Base-by-base conservation (phyloP, 2,113 vertebrate genomes). In the Hippolais icterina region DNA sequence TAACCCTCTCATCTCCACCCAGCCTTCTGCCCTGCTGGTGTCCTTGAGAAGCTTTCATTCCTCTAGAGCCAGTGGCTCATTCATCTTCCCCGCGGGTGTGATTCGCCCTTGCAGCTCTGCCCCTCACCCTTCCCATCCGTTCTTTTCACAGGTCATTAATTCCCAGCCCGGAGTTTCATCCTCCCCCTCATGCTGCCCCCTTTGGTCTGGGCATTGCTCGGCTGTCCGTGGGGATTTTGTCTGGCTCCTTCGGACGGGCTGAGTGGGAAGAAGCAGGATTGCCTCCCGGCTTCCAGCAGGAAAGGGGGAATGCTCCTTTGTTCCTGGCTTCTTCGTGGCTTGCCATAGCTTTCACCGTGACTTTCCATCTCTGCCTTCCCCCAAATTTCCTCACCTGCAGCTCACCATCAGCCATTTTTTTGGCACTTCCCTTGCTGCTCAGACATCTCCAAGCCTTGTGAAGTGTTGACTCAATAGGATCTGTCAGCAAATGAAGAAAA, bases 31-130 rank as follows among this genome's bases (percentile, higher is more conserved):
- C 53, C 60, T 1, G 2, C 70, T 7, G 20, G 8, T 19, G 74
- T 11, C 72, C 88, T 92, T 88, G 90, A 33, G 59, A 33, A 94
- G 60, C 35, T 2, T 0, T 7, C 6, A 0, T 42, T 65, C 54
- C 9, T n/a, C 70, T 6, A 1, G 7, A 41, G 12, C 14, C 2
- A 0, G 1, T 1, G 6, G 59, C 93, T 95, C 93, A 11, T 92
- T 65, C 49, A 0, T 10, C 70, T 64, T 56, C 85, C 64, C 68
- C 3, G 28, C 82, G 24, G 96, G 68, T 19, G 33, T 53, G 86
- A 53, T 60, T 33, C 52, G 27, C 77, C 77, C 63, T 66, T 60
- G 83, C 82, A 71, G 83, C 83, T 54, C 91, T 95, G 89, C 91
- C 59, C 91, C 71, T 86, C 31, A 0, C 66, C 59, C 31, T 74